Evolutionary conservation across 2,888 invertebrate species (phyloP), one percentile per base, ranked within the genome.

Genomic region (Diogma glabrata): DNA sequence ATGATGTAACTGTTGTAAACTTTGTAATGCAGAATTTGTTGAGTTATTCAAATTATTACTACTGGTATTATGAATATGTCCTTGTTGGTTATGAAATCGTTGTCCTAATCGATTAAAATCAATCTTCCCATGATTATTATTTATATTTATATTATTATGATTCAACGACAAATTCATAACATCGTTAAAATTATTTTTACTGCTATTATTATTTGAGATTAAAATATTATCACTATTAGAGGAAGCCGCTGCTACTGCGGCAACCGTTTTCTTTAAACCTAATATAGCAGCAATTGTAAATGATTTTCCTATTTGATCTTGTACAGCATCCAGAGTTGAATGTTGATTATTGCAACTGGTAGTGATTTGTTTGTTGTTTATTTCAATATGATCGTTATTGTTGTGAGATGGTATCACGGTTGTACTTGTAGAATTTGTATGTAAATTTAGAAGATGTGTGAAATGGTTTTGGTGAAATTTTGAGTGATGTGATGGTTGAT

Each of bases 261-360:
- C 48, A 48, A 60, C 60, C 59, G 60, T 65, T 57, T 69, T 78
- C 52, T 83, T 81, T 56, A 88, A 67, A 0, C 89, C 90, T 59
- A 91, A 77, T 61, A 90, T 89, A 55, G 89, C 88, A 56, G 89
- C 90, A 59, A 91, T 91, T 20, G 90, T 90, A 61, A 91, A 91
- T 6, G 87, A 87, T 62, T 84, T 85, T 38, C 81, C 79, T 19
- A 52, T 50, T n/a, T 51, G 52, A n/a, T 49, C 54, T 23, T 52
- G 54, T 6, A 54, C 46, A 53, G 65, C 67, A 58, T 70, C 70
- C 57, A 69, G 63, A 55, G 70, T 43, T 22, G 43, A 43, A 19
- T 30, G 30, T 10, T 48, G 30, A 48, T 22, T 19, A 20, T 48
- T 24, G n/a, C 5, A 22, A 23, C 16, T 51, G 46, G 47, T 43